Evolutionary conservation across 2,113 vertebrate species (phyloP).

Genomic region (Microtus oregoni): DNA sequence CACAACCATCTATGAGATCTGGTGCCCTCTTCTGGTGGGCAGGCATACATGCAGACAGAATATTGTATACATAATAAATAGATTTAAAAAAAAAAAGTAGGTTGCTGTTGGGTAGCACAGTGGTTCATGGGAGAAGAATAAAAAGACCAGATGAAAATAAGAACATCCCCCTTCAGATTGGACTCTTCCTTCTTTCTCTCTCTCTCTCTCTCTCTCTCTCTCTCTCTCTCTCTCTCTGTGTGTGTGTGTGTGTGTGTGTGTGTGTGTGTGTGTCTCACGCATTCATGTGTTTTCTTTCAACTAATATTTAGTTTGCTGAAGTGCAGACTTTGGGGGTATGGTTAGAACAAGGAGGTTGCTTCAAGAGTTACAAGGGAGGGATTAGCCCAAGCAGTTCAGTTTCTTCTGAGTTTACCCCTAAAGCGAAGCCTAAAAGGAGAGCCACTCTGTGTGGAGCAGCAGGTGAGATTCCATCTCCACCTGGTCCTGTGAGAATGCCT

Average conservation of each 20-base stretch:
- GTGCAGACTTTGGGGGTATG: neutral
- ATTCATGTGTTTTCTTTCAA: neutral
- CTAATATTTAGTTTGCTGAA: slow-evolving; percentile 57
- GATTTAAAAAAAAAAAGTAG: too few relatives aligned
- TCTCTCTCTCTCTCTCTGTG: too few relatives aligned
- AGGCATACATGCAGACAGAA: too few relatives aligned
- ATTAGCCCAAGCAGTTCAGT: neutral
- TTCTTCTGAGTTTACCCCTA: slow-evolving; percentile 67
- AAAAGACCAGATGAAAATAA: neutral
- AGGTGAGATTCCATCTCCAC: slow-evolving; percentile 27
- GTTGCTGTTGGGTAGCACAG: too few relatives aligned
- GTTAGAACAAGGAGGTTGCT: slow-evolving; percentile 26
- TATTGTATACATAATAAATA: too few relatives aligned
- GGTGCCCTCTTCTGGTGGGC: too few relatives aligned
- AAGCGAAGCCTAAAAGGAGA: slow-evolving; percentile 47
- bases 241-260: neutral
- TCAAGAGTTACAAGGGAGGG: slow-evolving; percentile 68
- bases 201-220: too few relatives aligned
- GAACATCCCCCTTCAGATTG: neutral
- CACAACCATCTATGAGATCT: too few relatives aligned
- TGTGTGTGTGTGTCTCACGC: too few relatives aligned
- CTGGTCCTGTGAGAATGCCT: slow-evolving; percentile 40
- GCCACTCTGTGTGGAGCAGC: slow-evolving; percentile 45
- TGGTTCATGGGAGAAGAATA: too few relatives aligned
- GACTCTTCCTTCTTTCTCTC: slow-evolving; percentile 7